Conservation (phyloP, 2,113 vertebrate species). For the Motacilla alba region DNA sequence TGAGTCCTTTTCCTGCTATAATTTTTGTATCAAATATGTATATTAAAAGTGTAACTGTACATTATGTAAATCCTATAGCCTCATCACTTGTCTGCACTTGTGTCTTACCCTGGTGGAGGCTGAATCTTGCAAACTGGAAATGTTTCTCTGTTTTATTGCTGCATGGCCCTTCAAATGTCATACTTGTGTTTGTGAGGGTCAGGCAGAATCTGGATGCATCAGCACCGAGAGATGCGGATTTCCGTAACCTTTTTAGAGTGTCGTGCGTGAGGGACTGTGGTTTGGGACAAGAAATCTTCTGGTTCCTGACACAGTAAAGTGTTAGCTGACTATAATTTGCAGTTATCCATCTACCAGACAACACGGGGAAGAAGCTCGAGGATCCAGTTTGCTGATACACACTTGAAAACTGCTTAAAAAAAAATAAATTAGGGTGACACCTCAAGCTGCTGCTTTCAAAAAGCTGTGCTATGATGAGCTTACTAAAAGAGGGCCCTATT, state of each 20-base stretch:
- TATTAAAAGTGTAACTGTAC: slow-evolving; percentile 75
- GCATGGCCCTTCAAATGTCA: slow-evolving; percentile 41
- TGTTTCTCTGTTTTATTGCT: slow-evolving; percentile 49
- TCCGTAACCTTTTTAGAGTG: not conserved
- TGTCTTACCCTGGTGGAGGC: slow-evolving; percentile 44
- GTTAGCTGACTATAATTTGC: not conserved
- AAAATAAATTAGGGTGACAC: not conserved
- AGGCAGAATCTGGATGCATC: slow-evolving; percentile 42
- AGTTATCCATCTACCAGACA: not conserved
- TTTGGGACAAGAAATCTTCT: slow-evolving; percentile 21
- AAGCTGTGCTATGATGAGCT: slow-evolving; percentile 43
- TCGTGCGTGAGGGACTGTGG: not conserved
- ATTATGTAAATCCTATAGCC: slow-evolving; percentile 63
- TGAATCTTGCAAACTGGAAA: slow-evolving; percentile 45
- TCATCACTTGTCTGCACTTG: slow-evolving; percentile 50
- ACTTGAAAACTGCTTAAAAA: slow-evolving; percentile 30
- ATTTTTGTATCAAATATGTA: slow-evolving; percentile 76
- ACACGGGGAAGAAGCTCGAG: not conserved
- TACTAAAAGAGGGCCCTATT: slow-evolving; percentile 32
- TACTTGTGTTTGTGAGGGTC: slow-evolving; percentile 25
- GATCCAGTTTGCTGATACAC: slow-evolving; percentile 38
- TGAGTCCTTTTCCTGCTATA: slow-evolving; percentile 63
- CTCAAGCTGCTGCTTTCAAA: slow-evolving; percentile 34
- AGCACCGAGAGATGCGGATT: not conserved
- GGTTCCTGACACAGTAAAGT: not conserved